Evolutionary conservation across 2,888 invertebrate species (phyloP), one percentile per base, ranked within the genome.

Genomic region (Drosophila cyrtoloma): DNA sequence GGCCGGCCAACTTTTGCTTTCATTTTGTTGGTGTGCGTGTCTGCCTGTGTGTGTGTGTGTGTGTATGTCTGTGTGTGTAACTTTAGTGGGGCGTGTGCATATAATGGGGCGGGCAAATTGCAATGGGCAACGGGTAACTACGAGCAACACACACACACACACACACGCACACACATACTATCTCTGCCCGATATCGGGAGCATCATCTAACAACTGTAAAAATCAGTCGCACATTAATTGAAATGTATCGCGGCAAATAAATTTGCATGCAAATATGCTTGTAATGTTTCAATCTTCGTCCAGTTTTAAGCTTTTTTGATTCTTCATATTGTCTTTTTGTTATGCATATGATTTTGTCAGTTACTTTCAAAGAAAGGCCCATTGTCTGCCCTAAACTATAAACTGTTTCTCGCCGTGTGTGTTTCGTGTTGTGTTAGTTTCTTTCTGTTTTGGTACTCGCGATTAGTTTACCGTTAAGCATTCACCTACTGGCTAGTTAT

Each of bases 1-100:
- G 90, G 77, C 61, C 85, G 69, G 88, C 82, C 80, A 89, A 85
- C 85, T 89, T 85, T 85, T 85, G 73, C 85, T 84, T 87, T 82
- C 86, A 82, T 76, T 85, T 79, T 89, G 74, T 79, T 71, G 59
- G 78, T 81, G 77, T 81, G 77, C 55, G 78, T 65, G 37, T 53
- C 58, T 22, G 59, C 16, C 44, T 52, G 26, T 52, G 16, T 30
- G 32, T 58, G 39, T 57, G 39, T 51, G 30, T 50, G 26, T 28
- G 19, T 57, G 58, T 50, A 12, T 37, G 60, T 50, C 56, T 63
- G 37, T 68, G 64, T 68, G 39, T 33, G 47, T 59, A 33, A 60
- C 52, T 37, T 58, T 71, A 52, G 77, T 79, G 82, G 78, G 80
- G 80, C 80, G 80, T 80, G 80, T 80, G 82, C 80, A 71, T 78